These are phyloP conservation scores for Premnoplex brunnescens DNA, from an alignment of 2,797 vertebrate genomes.

Conservation along the genomic window DNA sequence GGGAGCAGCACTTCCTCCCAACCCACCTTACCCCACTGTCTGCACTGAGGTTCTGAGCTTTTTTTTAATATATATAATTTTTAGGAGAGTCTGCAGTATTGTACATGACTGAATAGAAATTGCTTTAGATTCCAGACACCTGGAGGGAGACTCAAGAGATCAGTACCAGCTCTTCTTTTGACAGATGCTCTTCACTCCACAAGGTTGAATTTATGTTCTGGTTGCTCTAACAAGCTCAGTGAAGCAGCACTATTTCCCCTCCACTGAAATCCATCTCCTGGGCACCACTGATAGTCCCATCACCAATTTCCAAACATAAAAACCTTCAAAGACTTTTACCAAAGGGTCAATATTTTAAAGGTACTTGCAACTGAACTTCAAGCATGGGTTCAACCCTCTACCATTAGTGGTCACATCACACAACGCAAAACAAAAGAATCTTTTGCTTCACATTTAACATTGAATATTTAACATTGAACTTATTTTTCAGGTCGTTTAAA, in stretches of 20 bases:
- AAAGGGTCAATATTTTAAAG: neutral
- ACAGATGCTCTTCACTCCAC: neutral
- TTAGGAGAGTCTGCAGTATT: neutral
- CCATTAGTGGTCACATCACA: neutral
- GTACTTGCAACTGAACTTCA: neutral
- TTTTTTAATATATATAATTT: neutral
- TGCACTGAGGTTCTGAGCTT: neutral
- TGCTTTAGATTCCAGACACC: neutral
- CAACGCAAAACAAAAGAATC: neutral
- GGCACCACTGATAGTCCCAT: neutral
- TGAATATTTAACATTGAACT: neutral
- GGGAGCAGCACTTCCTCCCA: neutral
- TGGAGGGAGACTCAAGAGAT: neutral
- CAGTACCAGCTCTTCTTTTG: neutral
- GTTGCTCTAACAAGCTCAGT: neutral
- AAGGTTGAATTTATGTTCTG: neutral
- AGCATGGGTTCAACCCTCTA: neutral
- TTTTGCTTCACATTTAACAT: neutral
- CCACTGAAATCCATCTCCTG: neutral
- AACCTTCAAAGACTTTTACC: neutral
- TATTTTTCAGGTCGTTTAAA: neutral
- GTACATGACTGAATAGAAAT: neutral
- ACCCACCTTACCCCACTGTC: neutral
- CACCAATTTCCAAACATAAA: neutral
- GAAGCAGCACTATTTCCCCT: neutral